Evolutionary conservation across 1,140 invertebrate genomes (phyloP).

Genomic region (Formica selysi): DNA sequence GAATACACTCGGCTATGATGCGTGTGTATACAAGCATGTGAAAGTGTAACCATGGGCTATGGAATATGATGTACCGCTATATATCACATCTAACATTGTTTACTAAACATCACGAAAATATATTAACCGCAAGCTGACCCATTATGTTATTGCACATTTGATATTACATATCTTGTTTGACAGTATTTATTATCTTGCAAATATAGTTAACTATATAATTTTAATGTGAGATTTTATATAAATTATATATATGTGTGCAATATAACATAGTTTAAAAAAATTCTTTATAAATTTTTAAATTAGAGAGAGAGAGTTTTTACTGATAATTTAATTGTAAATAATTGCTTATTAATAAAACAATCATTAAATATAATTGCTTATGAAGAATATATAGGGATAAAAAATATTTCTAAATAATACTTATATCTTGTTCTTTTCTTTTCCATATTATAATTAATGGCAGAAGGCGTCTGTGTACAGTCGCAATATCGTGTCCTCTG

Average conservation of each 20-base stretch:
- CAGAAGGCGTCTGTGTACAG: constrained; percentile 18
- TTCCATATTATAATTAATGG: constrained; percentile 5
- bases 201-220: background rate
- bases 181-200: constrained; percentile 24
- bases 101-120: constrained; percentile 57
- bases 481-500: constrained; percentile 56
- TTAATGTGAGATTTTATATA: background rate
- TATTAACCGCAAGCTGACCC: constrained; percentile 47
- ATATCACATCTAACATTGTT: constrained; percentile 56
- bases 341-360: constrained; percentile 24
- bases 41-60: constrained; percentile 42
- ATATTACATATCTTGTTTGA: constrained; percentile 33
- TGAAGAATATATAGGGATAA: background rate
- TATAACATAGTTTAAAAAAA: background rate
- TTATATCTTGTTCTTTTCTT: constrained; percentile 45
- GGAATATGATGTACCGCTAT: constrained; percentile 30
- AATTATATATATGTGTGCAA: background rate
- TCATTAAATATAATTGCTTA: background rate
- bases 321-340: background rate
- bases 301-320: background rate
- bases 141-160: constrained; percentile 47
- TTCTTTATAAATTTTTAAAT: background rate
- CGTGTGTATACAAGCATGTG: constrained; percentile 7
- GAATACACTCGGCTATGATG: background rate
- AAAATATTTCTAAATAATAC: background rate